Percentiles rank a stretch among this genome's conserved stretches.
These are phyloP conservation scores for Apeira syringaria DNA, from an alignment of 2,888 invertebrate species.

Conservation along the genomic window DNA sequence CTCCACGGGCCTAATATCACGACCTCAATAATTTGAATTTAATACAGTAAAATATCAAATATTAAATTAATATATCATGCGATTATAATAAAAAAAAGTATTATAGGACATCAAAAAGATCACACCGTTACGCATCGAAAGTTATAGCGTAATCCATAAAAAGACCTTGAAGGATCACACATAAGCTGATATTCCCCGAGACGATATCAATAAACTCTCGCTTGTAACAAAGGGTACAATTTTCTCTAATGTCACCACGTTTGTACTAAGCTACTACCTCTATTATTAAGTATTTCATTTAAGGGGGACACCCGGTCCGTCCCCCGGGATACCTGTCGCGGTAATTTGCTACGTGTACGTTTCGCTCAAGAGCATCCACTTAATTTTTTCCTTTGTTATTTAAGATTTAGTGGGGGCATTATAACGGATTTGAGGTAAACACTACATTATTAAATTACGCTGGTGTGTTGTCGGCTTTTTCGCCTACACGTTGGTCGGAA, in stretches of 20 bases:
- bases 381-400: constrained; percentile 54
- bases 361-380: constrained; percentile 40
- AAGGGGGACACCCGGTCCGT: constrained; percentile 57
- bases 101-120: constrained; percentile 8
- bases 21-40: no score
- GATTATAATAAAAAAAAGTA: constrained; percentile 3
- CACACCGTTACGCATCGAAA: constrained; percentile 5
- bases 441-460: constrained; percentile 37
- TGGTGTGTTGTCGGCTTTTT: constrained; percentile 15
- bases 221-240: constrained; percentile 51
- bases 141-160: constrained; percentile 17
- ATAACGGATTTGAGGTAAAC: constrained; percentile 47
- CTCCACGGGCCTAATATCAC: no score
- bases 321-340: constrained; percentile 74
- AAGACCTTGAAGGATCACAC: constrained; percentile 21
- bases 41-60: no score
- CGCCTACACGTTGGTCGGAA: constrained; percentile 3
- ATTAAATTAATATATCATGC: not conserved
- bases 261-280: constrained; percentile 57
- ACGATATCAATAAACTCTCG: constrained; percentile 48
- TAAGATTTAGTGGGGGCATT: constrained; percentile 55
- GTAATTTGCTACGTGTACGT: constrained; percentile 67
- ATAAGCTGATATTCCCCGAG: constrained; percentile 28
- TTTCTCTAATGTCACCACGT: constrained; percentile 55
- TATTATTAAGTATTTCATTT: constrained; percentile 79